Evolutionary conservation across 2,797 vertebrate species (phyloP), one percentile per base, ranked within the genome.

Genomic region (Pantherophis vulpinus): DNA sequence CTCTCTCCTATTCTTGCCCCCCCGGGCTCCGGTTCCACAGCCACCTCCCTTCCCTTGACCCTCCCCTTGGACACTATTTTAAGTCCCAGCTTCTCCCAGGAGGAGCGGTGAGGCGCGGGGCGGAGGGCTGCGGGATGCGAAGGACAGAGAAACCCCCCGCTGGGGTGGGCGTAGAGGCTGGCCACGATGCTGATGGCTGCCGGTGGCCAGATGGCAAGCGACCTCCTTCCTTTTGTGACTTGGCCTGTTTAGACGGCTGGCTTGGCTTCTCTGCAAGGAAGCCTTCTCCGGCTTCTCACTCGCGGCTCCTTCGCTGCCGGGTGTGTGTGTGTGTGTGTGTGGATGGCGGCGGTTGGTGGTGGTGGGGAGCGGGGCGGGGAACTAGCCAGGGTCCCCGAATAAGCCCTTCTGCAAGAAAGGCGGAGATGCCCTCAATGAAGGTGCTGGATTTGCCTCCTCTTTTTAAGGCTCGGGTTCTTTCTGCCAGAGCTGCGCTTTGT

Each of bases 171-270:
- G 27, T 16, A 11, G 60, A 29, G 27, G 37, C 37, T 47, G 74
- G 74, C 9, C 6, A 42, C 74, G 74, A 8, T 10, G 74, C 74
- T 42, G 74, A 79, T 79, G 74, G 74, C 37, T 79, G 70, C 70
- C 70, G 70, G 8, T 42, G 94, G 91, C 93, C 93, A 95, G 95
- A 95, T 83, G 70, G 88, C 66, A 93, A 95, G 61, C 96, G 92
- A 32, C 11, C 93, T 90, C 56, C 90, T 92, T 51, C 47, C 5
- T 93, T 29, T 93, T 25, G 58, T 55, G 87, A 94, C 95, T 59
- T 94, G 29, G 20, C 87, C 92, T 94, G 25, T 54, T 54, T 74
- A 74, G 94, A 88, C 55, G 87, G 59, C 90, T 95, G 91, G 55
- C 92, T 95, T 91, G 92, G 92, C 93, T 90, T 42, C 42, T 42